These are phyloP conservation scores for Panulirus ornatus DNA, from an alignment of 1,140 invertebrate genomes.

Conservation along the genomic window DNA sequence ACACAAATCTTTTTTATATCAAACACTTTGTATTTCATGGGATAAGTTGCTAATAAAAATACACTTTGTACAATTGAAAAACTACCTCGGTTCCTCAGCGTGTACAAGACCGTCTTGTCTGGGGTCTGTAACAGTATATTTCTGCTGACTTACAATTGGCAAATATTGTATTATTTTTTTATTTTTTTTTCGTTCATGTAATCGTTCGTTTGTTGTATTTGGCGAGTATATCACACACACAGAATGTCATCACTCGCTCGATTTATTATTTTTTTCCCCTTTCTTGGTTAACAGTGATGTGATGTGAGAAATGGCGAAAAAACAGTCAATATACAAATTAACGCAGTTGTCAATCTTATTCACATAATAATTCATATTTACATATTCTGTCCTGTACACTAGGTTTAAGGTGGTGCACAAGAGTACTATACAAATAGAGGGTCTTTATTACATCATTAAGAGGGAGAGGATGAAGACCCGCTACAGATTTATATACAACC, in stretches of 20 bases:
- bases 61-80: conserved; percentile 73
- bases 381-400: conserved; percentile 62
- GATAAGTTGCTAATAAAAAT: conserved; percentile 74
- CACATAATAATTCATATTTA: conserved; percentile 73
- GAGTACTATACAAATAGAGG: conserved; percentile 51
- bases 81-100: conserved; percentile 40
- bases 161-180: conserved; percentile 48
- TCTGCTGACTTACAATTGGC: conserved; percentile 31
- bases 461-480: conserved; percentile 25
- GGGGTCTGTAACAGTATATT: conserved; percentile 35
- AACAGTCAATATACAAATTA: conserved; percentile 72
- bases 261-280: conserved; percentile 41
- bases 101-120: conserved; percentile 42
- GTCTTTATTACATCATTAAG: conserved; percentile 37
- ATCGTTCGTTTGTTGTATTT: conserved; percentile 21
- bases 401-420: conserved; percentile 55
- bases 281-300: conserved; percentile 52
- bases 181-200: conserved; percentile 46
- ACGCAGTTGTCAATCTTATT: conserved; percentile 69
- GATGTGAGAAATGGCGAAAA: conserved; percentile 54
- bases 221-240: conserved; percentile 19
- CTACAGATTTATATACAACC: conserved; percentile 69
- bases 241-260: conserved; percentile 10
- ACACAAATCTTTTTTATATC: conserved; percentile 57
- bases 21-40: conserved; percentile 74